Base-by-base conservation (phyloP, 2,797 vertebrate species). In the Esox lucius region DNA sequence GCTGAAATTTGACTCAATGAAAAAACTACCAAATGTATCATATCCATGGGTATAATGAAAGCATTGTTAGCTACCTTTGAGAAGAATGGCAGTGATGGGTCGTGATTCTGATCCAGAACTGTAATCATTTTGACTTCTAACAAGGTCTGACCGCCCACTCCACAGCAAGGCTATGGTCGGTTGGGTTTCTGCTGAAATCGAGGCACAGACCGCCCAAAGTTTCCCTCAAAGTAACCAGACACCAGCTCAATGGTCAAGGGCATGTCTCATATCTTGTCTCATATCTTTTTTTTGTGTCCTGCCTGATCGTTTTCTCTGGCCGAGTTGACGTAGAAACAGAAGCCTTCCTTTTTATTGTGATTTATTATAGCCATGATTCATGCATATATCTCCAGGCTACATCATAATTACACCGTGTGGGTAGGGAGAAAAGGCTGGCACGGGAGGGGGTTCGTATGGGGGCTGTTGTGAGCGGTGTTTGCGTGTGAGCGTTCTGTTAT, bases 381-480 rank as follows among this genome's bases (percentile, higher is more conserved):
- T 66, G 49, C 46, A 59, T 35, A 17, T 39, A 26, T 28, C 28
- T 26, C 48, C 22, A 22, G 15, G 16, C 68, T 42, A 51, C 13
- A 31, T 70, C 71, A 24, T 31, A 64, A 70, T 78, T 74, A 56
- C 49, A 65, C 48, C 42, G 22, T 53, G 68, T 62, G 66, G 53
- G 67, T 24, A 42, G 31, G 53, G 66, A 53, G 42, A 46, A 42
- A 42, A n/a, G 24, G 13, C 35, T n/a, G 33, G 66, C 39, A 39
- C 1, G 15, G 42, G 35, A 39, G 5, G 16, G 42, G 42, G 35
- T 35, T 4, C 68, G 17, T n/a, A 7, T 42, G 7, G 17, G 35
- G 39, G 17, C 68, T 16, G 13, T 19, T 56, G 19, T 65, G 65
- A 42, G 49, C 64, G 56, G 74, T 70, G 74, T 53, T 59, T 48